Evolutionary conservation across 1,140 invertebrate genomes (phyloP), one percentile per base, ranked within the genome.

Genomic region (Diachasma alloeum): DNA sequence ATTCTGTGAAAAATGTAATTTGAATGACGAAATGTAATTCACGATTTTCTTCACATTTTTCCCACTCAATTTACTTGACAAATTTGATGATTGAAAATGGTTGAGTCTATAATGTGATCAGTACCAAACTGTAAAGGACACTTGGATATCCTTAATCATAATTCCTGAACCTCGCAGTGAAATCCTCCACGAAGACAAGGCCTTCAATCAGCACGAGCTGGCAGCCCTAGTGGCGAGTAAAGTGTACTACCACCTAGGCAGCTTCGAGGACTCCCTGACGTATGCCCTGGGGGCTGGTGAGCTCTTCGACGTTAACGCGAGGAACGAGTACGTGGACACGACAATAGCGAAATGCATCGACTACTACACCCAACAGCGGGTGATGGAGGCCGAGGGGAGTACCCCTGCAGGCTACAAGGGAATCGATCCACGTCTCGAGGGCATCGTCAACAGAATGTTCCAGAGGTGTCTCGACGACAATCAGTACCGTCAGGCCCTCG

Each of bases 201-300:
- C 88, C 13, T 99, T 99, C 84, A 92, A 93, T 24, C 94, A 98
- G 83, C 94, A 96, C 83, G 93, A 98, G 82, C 88, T 99, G 59
- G 98, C 98, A 69, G 98, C 98, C 31, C 92, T 99, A 78, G 97
- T 99, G 26, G 98, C 97, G 6, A 99, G 98, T 80, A 99, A 99
- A 91, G 97, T 99, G 5, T 99, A 99, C 85, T 99, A 99, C 90
- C 97, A 99, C 89, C 91, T 99, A 68, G 97, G 97, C 36, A 96
- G 96, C 5, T 99, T 98, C 91, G 96, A 98, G 87, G 97, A 99
- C 90, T 97, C 98, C 0, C 86, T 99, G 74, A 96, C 95, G 37
- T 98, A 97, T 91, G 97, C 98, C 42, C 90, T 99, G 13, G 96
- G 97, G 70, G 97, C 98, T 83, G 97, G 97, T 66, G 93, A 96